phyloP scores from a whole-genome alignment of 2,113 vertebrate genomes.

The Megaceryle maxima region DNA sequence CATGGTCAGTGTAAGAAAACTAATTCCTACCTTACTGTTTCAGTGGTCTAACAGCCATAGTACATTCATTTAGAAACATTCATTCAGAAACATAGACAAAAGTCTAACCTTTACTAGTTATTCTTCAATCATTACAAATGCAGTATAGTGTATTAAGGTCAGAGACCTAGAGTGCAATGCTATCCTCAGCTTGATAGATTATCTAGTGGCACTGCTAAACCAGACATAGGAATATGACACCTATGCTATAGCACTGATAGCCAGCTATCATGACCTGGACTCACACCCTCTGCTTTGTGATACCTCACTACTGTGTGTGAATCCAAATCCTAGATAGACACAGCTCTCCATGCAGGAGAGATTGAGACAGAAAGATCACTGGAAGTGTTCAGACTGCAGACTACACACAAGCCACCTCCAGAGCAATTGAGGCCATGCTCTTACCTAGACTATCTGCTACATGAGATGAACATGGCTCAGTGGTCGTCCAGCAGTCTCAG shows the following conservation, averaged over 20 bases:
- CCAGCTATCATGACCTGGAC: no score
- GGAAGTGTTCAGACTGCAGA: neutral
- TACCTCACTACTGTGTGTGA: neutral
- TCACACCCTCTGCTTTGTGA: neutral
- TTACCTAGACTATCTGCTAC: neutral
- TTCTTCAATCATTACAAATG: rapidly evolving
- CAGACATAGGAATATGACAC: rapidly evolving
- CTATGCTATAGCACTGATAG: neutral
- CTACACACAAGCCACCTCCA: neutral
- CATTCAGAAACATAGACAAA: neutral
- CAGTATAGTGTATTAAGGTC: rapidly evolving
- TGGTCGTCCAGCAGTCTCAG: neutral
- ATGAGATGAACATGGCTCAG: rapidly evolving
- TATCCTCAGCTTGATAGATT: neutral
- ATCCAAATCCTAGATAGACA: neutral
- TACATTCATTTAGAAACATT: no score
- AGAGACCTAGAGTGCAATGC: neutral
- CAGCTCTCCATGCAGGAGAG: neutral
- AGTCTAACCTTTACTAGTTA: neutral
- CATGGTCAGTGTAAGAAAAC: rapidly evolving
- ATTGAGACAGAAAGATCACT: neutral
- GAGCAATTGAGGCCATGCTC: neutral
- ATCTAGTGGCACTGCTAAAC: neutral
- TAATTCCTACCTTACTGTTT: neutral
- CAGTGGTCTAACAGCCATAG: neutral